phyloP scores from a whole-genome alignment of 2,797 vertebrate genomes.

The Cuniculus paca region DNA sequence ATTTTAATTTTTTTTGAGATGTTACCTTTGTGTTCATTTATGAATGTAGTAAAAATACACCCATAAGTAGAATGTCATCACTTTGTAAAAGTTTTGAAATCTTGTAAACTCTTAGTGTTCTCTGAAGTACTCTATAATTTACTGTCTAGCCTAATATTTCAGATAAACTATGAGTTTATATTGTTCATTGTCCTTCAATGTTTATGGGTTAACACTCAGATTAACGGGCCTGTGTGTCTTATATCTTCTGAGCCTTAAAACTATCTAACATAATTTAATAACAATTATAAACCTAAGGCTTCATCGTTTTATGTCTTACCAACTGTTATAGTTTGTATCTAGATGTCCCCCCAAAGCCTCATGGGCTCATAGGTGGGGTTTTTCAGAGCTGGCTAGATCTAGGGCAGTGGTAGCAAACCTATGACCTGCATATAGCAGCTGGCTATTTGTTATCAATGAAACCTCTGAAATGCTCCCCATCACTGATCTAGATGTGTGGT shows the following conservation, averaged over 20 bases:
- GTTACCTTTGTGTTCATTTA: conserved; percentile 12
- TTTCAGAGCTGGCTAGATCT: background rate
- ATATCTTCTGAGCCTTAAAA: background rate
- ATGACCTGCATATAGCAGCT: background rate
- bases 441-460: background rate
- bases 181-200: background rate
- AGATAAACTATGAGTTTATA: background rate
- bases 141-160: background rate
- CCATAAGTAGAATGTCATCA: background rate
- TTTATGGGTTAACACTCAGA: background rate
- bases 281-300: background rate
- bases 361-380: background rate
- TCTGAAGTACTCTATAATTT: background rate
- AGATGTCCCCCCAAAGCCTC: background rate
- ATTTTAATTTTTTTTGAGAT: conserved; percentile 28
- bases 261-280: background rate
- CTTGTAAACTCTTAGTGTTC: background rate
- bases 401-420: background rate
- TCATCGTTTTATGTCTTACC: background rate
- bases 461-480: background rate
- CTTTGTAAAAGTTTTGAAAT: background rate
- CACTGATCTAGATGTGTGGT: background rate
- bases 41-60: background rate
- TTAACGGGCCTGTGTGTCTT: background rate
- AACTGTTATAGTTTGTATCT: background rate